Conservation (phyloP, 2,888 invertebrate genomes). For the Limnephilus marmoratus region DNA sequence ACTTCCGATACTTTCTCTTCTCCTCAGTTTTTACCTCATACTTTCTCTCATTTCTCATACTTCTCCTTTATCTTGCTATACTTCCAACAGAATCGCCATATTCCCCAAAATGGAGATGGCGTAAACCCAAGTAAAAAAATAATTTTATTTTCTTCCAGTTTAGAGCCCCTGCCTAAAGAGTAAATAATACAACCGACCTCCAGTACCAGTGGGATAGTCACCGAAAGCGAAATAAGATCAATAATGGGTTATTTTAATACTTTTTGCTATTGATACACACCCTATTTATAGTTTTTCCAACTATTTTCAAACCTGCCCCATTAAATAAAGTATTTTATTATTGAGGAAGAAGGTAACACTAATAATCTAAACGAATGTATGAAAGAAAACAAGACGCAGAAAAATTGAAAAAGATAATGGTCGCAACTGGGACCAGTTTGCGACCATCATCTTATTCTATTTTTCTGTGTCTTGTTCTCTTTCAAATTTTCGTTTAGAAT, state of each 20-base stretch:
- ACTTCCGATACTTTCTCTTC: not conserved
- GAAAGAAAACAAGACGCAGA: too few relatives aligned
- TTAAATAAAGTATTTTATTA: not conserved
- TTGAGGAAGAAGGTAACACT: too few relatives aligned
- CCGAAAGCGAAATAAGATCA: too few relatives aligned
- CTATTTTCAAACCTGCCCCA: not conserved
- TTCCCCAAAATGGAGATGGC: too few relatives aligned
- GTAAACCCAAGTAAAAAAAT: too few relatives aligned
- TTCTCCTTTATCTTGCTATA: not conserved
- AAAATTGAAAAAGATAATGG: too few relatives aligned
- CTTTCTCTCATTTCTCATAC: not conserved
- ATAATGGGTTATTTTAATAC: not conserved
- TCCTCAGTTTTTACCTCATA: not conserved
- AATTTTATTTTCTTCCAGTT: not conserved
- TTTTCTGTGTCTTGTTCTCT: too few relatives aligned
- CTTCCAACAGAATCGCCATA: too few relatives aligned
- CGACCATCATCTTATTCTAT: too few relatives aligned
- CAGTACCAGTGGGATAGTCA: not conserved
- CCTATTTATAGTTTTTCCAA: not conserved
- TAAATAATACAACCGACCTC: not conserved
- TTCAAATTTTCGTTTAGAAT: too few relatives aligned
- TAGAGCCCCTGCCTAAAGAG: not conserved
- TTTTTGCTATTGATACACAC: not conserved
- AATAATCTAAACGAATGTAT: too few relatives aligned
- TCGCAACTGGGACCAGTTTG: too few relatives aligned